Percentiles rank a stretch among this genome's conserved stretches.
Conservation (phyloP, 2,797 vertebrate species). For the Sebastes reedi region DNA sequence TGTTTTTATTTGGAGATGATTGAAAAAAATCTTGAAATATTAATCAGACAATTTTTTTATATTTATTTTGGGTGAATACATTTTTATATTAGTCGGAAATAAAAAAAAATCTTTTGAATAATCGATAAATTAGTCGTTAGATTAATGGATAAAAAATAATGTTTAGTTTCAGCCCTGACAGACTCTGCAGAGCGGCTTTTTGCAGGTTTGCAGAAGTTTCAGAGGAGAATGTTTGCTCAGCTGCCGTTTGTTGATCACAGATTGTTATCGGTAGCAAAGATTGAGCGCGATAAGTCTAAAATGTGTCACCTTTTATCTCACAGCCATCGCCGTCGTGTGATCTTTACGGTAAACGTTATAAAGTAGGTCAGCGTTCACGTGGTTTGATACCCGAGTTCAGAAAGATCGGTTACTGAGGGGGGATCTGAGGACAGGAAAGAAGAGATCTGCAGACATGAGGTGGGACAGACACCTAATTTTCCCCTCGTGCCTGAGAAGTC, state of each 20-base stretch:
- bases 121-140: too few relatives aligned
- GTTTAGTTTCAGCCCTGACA: too few relatives aligned
- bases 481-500: background rate
- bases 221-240: background rate
- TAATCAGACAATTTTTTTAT: too few relatives aligned
- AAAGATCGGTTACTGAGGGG: background rate
- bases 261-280: constrained; percentile 24
- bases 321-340: background rate
- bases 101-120: too few relatives aligned
- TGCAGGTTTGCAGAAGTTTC: background rate
- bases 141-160: too few relatives aligned
- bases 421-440: background rate
- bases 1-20: too few relatives aligned
- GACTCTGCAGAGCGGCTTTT: background rate
- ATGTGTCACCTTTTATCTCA: background rate
- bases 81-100: too few relatives aligned
- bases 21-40: too few relatives aligned
- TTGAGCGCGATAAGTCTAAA: background rate
- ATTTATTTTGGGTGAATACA: too few relatives aligned
- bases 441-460: background rate
- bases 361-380: constrained; percentile 28
- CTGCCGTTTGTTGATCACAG: background rate
- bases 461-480: background rate
- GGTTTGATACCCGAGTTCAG: background rate
- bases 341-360: background rate